Evolutionary conservation across 2,888 invertebrate species (phyloP), one percentile per base, ranked within the genome.

Genomic region (Eulithis testata): DNA sequence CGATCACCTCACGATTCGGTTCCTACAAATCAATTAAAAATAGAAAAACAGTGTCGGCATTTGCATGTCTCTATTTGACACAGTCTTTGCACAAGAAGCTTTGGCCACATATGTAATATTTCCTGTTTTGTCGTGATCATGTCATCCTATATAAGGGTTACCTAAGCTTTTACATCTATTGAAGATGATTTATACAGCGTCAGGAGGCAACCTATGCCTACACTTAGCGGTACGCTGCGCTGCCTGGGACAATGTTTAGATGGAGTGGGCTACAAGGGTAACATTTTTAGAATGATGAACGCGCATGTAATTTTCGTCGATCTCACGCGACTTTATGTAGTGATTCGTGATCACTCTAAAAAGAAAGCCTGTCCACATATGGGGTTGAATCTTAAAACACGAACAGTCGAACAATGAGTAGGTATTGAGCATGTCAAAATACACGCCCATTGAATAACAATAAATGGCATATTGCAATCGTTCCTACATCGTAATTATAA

Each of bases 321-420:
- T 8, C 40, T 5, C 40, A 40, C 9, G 40, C 40, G 9, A 9
- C 40, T 40, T 21, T 21, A 21, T 21, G 2, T 21, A 21, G 2
- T 21, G 21, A 21, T 21, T 5, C 40, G 9, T 40, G 47, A 21
- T 12, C 8, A 4, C 9, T 47, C 3, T 21, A 47, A 47, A 47
- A 11, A 49, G 21, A 9, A 49, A 49, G 49, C 49, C 14, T 21
- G 49, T 21, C 11, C 21, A 49, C 49, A 49, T 9, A 49, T 49
- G 49, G 14, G 49, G 49, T 49, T 21, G 11, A 49, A 49, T 21
- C 14, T 14, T 21, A 14, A 47, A 47, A 21, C 57, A 52, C 57
- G 52, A 63, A 63, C 57, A 63, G 58, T 63, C 57, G 52, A 63
- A 63, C 57, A 63, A 63, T 63, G 57, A 57, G 21, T 57, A 63